These are phyloP conservation scores for Alauda arvensis DNA, from an alignment of 2,797 vertebrate species.

Conservation along the genomic window DNA sequence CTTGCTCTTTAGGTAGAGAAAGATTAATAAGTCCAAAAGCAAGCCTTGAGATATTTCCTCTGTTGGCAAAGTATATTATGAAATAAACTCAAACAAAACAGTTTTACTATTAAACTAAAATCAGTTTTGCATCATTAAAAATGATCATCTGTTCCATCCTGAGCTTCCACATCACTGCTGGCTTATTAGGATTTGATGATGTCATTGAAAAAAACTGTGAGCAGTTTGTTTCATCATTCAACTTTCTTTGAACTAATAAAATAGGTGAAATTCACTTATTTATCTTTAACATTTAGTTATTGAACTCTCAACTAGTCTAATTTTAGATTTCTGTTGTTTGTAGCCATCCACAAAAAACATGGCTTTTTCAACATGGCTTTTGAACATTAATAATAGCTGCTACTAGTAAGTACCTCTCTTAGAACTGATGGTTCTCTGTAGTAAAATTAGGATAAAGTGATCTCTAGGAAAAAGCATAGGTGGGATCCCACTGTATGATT, in stretches of 20 bases:
- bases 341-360: neutral
- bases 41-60: neutral
- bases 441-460: neutral
- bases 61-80: neutral
- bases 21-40: neutral
- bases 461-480: neutral
- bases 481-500: neutral
- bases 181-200: neutral
- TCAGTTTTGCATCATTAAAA: neutral
- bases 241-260: neutral
- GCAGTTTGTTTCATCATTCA: neutral
- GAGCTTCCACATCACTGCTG: neutral
- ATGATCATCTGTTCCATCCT: neutral
- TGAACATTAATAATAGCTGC: neutral
- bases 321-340: neutral
- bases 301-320: neutral
- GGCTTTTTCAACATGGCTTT: neutral
- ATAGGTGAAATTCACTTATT: neutral
- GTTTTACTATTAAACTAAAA: neutral
- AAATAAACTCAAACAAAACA: neutral
- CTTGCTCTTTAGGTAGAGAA: neutral
- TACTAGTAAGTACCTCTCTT: neutral
- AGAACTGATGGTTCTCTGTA: neutral
- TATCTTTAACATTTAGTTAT: neutral
- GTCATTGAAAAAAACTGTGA: neutral